Evolutionary conservation across 2,797 vertebrate genomes (phyloP).

Genomic region (Molossus molossus): DNA sequence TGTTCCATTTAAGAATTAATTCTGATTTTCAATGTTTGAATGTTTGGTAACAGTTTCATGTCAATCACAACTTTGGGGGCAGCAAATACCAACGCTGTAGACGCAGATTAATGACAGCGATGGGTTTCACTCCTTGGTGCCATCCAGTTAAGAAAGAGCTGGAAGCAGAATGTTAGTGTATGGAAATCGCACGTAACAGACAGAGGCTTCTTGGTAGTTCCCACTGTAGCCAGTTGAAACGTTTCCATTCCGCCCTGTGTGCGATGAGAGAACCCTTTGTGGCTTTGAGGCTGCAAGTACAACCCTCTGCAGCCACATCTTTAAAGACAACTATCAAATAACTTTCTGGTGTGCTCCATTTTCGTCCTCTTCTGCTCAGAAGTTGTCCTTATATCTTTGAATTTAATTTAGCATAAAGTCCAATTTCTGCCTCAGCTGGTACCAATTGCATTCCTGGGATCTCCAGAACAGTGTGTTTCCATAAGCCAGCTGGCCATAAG

Average conservation of each 20-base stretch:
- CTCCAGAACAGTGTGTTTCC: constrained; percentile 51
- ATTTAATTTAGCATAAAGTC: constrained; percentile 66
- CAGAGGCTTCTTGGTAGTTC: constrained; percentile 65
- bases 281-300: constrained; percentile 68
- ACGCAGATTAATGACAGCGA: constrained; percentile 63
- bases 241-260: constrained; percentile 70
- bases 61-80: background rate
- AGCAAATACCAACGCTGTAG: background rate
- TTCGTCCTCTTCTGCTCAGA: constrained; percentile 67
- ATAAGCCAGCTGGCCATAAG: constrained; percentile 52
- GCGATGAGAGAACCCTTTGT: constrained; percentile 75
- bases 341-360: constrained; percentile 63
- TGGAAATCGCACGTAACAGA: constrained; percentile 64
- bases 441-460: constrained; percentile 42
- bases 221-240: constrained; percentile 71
- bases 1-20: constrained; percentile 64
- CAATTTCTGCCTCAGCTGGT: constrained; percentile 71
- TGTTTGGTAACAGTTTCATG: constrained; percentile 15
- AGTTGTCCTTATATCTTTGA: constrained; percentile 62
- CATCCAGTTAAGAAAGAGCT: constrained; percentile 61
- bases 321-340: constrained; percentile 77
- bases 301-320: constrained; percentile 72
- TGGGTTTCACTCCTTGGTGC: background rate
- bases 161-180: constrained; percentile 64
- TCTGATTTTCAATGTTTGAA: constrained; percentile 32